A percentile compares a stretch with the other conserved stretches of the same genome.
Evolutionary conservation across 2,888 invertebrate species (phyloP).

Genomic region (Pyralis farinalis): DNA sequence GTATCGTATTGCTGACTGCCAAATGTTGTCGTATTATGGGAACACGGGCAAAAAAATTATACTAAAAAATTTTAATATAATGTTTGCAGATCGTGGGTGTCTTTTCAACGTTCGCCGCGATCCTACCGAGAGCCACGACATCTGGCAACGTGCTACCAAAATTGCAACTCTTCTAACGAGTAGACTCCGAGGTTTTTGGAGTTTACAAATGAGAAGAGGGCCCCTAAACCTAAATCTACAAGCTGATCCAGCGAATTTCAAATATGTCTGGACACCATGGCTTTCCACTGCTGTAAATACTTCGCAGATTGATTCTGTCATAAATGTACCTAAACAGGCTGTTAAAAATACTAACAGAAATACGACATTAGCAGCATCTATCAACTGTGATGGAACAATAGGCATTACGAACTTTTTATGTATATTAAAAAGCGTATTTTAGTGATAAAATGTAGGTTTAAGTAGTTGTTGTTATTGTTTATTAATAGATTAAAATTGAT

Average conservation of each 20-base stretch:
- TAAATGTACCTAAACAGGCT: neutral
- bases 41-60: no score
- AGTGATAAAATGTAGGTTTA: conserved; percentile 19
- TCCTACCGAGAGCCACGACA: conserved; percentile 89
- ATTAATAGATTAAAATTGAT: neutral
- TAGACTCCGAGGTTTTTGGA: conserved; percentile 58
- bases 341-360: conserved; percentile 18
- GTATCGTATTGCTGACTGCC: no score
- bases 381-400: conserved; percentile 49
- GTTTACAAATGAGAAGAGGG: conserved; percentile 70
- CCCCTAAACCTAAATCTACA: conserved; percentile 66
- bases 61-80: no score
- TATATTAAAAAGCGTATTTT: conserved; percentile 56
- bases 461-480: conserved; percentile 15
- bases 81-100: conserved; percentile 81
- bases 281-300: conserved; percentile 12
- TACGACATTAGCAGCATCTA: conserved; percentile 34
- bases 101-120: conserved; percentile 89
- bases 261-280: conserved; percentile 88
- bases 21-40: no score
- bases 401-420: conserved; percentile 64
- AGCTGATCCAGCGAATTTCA: conserved; percentile 86
- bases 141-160: conserved; percentile 74
- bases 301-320: neutral
- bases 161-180: conserved; percentile 63